Base-by-base conservation (phyloP, 2,888 invertebrate genomes). In the Ormyrus rosae region DNA sequence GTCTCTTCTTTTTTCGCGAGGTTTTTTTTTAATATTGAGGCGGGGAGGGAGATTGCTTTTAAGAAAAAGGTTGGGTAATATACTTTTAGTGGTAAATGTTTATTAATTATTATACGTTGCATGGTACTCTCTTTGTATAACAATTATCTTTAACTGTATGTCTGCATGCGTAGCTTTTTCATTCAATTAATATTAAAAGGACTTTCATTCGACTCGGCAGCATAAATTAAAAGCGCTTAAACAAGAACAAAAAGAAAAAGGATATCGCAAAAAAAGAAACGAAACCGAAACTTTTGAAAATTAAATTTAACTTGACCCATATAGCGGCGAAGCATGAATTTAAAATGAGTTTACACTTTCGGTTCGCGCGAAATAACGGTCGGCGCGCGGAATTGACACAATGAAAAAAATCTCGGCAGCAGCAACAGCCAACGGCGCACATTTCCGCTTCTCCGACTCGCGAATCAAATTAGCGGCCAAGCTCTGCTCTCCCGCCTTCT, bases 241-340 rank as follows among this genome's bases (percentile, higher is more conserved):
- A 8, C 9, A 3, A 6, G 51, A 51, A 13, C 48, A 19, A 13
- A 19, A 19, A 46, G 8, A 58, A 50, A 69, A 58, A 58, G 13
- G 46, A 56, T 9, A 13, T 13, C 46, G 8, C 6, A 50, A 11
- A n/a, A 5, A 61, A 71, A 71, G 61, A 71, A 71, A 53, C 13
- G 63, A 61, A 50, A 72, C 13, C 9, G 71, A 61, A 61, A 53
- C 13, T 71, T 71, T 72, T 70, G 45, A 50, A 71, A 61, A 61
- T 51, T 72, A 51, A 72, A 72, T 72, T 72, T 63, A 72, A 63
- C 71, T 72, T 63, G 71, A 72, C 71, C 71, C 13, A 72, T 53
- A 72, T n/a, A 8, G 53, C 19, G 56, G 46, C 56, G 68, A 34
- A 48, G 58, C 58, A 19, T 61, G 58, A 51, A 71, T 61, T 72